A percentile compares a stretch with the other conserved stretches of the same genome.
Conservation (phyloP, 1,140 invertebrate species). For the Bombus polaris region DNA sequence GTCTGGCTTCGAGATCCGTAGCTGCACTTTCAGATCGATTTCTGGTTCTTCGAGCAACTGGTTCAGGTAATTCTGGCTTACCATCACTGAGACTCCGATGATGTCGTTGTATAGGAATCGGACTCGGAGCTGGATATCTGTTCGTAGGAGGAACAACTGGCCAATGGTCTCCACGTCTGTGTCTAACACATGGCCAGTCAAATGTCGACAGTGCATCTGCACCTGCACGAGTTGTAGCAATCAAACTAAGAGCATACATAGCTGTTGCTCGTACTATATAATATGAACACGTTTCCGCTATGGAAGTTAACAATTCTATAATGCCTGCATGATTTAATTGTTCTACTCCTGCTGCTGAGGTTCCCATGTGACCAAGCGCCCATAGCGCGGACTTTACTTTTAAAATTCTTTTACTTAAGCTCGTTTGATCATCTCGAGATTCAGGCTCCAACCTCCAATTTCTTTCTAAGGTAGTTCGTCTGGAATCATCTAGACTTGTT, state of each 20-base stretch:
- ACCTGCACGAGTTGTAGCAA: conserved; percentile 92
- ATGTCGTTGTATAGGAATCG: conserved; percentile 77
- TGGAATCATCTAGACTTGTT: conserved; percentile 78
- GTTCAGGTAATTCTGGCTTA: conserved; percentile 78
- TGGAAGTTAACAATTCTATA: conserved; percentile 85
- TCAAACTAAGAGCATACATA: conserved; percentile 92
- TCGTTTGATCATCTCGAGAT: conserved; percentile 66
- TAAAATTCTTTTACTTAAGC: conserved; percentile 84
- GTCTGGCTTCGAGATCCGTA: conserved; percentile 76
- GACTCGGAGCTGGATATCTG: conserved; percentile 79
- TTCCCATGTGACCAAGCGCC: conserved; percentile 93
- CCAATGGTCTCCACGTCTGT: conserved; percentile 92
- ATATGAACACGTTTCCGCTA: conserved; percentile 90
- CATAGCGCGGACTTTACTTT: conserved; percentile 95
- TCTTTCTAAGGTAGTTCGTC: conserved; percentile 76
- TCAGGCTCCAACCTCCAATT: conserved; percentile 73
- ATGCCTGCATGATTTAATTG: conserved; percentile 86
- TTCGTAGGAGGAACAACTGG: conserved; percentile 86
- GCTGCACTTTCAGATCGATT: conserved; percentile 81
- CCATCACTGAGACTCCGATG: conserved; percentile 80
- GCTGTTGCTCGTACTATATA: conserved; percentile 95
- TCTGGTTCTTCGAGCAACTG: conserved; percentile 73
- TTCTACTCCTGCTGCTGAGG: conserved; percentile 88
- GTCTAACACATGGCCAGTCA: conserved; percentile 93
- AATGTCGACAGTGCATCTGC: conserved; percentile 87